Base-by-base conservation (phyloP, 2,113 vertebrate genomes). In the Dermatemys mawii region DNA sequence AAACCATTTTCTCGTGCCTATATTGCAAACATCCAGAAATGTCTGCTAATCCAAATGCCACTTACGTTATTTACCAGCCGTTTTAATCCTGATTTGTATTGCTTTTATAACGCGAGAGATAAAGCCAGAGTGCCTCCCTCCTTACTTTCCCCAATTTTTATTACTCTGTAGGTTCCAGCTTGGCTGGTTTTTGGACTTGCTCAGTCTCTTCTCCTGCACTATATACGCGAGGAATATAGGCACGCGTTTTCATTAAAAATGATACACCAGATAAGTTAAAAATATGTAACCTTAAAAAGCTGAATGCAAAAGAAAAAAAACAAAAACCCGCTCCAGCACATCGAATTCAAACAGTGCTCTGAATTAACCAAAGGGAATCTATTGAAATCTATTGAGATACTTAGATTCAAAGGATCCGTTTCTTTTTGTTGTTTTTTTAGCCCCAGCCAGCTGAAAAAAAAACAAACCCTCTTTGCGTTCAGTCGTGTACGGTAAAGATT, bases 121-220 rank as follows among this genome's bases (percentile, higher is more conserved):
- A 19, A 53, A 53, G 51, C 51, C 19, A 14, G 7, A 51, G 14
- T 21, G 35, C 35, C 6, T 8, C 67, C 63, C 89, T 54, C 89
- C 91, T 96, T 92, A 70, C 96, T 91, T 94, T 91, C 95, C 90
- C 93, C 93, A 83, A 95, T 95, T 44, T 26, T 26, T 35, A 29
- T 53, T 26, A 17, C 26, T 38, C 44, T 89, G 91, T 50, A 87
- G 80, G 84, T 92, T 92, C 92, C 92, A 96, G 91, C 94, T 70
- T 96, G 93, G 78, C 86, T 90, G 92, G 95, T 86, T 79, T 79
- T 82, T 84, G 92, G 90, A 90, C 87, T 35, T 38, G 35, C 19
- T n/a, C 63, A 19, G n/a, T 8, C n/a, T 38, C 35, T 22, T 13
- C 55, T 60, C 29, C 29, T 60, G 57, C 57, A 9, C 55, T 60